Evolutionary conservation across 2,888 invertebrate species (phyloP), one percentile per base, ranked within the genome.

Genomic region (Bedellia somnulentella): DNA sequence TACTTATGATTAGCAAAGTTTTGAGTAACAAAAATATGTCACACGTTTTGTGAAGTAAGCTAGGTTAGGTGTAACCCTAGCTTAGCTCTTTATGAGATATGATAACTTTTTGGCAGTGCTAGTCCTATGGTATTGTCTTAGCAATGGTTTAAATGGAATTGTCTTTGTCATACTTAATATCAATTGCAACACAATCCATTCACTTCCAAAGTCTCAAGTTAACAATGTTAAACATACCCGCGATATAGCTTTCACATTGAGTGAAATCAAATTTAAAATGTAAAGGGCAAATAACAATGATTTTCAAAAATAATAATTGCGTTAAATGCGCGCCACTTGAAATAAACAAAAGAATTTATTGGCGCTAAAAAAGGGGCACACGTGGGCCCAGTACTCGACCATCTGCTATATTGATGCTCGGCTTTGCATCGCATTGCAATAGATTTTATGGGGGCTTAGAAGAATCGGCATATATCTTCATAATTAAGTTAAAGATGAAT

Each of bases 321-420:
- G 30, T 33, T 29, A 23, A 27, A 18, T 15, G 16, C 30, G 30
- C 33, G 30, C 27, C 33, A 33, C 33, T 33, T 30, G 27, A 23
- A 18, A 14, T 30, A 30, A 33, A 33, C 33, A 33, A 33, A 22
- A 17, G 29, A 13, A 5, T 2, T 13, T 24, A 24, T 29, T 15
- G 16, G 18, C 15, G 27, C 27, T 15, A 23, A 15, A 26, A 27
- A 22, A 22, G 13, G 27, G 25, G 33, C 25, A 12, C n/a, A n/a
- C n/a, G n/a, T n/a, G n/a, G n/a, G n/a, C n/a, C n/a, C 15, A 12
- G 17, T 27, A 30, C 33, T 33, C 18, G 23, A 21, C 22, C 33
- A 33, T 33, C 33, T 33, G 33, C 8, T 12, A 10, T 10, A 15
- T 13, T 24, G 9, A 18, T 24, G 15, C 12, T 17, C 9, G 12